phyloP scores from a whole-genome alignment of 2,113 vertebrate species.

The Mugil cephalus region DNA sequence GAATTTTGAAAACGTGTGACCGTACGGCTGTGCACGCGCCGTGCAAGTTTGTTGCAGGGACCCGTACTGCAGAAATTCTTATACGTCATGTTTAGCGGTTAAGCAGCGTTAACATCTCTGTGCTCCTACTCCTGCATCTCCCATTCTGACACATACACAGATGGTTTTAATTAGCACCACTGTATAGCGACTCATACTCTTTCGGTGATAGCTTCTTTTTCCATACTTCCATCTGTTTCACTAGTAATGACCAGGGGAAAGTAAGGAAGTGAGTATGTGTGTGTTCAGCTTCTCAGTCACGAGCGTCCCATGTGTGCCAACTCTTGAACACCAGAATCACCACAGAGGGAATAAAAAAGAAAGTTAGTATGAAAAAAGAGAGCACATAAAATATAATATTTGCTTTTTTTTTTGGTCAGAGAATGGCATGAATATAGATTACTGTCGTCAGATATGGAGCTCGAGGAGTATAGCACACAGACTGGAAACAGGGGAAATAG shows the following conservation, averaged over 20 bases:
- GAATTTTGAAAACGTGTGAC: conserved; percentile 31
- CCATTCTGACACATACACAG: conserved; percentile 6
- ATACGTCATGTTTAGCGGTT: neutral
- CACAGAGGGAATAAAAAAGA: too few relatives aligned
- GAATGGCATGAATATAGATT: too few relatives aligned
- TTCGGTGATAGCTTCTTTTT: conserved; percentile 20
- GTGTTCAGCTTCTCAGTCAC: neutral
- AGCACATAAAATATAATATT: too few relatives aligned
- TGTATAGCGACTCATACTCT: conserved; percentile 15
- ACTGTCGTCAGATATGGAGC: too few relatives aligned
- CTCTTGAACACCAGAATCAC: too few relatives aligned
- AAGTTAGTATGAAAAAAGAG: too few relatives aligned
- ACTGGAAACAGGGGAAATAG: too few relatives aligned
- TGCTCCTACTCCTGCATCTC: neutral
- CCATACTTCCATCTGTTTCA: conserved; percentile 31
- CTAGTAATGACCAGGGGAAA: conserved; percentile 5
- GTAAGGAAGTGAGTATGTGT: conserved; percentile 1
- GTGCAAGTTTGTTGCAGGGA: neutral
- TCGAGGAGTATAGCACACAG: too few relatives aligned
- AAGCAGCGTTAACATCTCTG: conserved; percentile 1
- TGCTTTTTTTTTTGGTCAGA: too few relatives aligned
- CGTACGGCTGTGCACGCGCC: neutral
- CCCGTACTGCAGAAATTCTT: neutral
- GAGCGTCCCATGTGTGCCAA: conserved; percentile 4
- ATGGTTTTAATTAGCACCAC: conserved; percentile 21